Conservation (phyloP, 2,888 invertebrate species). For the Tachina fera region DNA sequence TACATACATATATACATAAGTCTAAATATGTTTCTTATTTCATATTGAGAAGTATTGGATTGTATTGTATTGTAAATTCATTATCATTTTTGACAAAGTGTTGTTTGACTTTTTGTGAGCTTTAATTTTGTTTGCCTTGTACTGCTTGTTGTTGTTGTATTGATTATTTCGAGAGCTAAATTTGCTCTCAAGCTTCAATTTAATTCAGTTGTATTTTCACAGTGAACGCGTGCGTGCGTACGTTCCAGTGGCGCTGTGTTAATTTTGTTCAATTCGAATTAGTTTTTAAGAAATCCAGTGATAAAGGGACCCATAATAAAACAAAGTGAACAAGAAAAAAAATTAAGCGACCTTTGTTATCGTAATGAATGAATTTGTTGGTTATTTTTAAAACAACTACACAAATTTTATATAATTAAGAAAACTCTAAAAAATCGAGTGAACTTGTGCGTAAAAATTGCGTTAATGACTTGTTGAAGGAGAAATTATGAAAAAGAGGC, state of each 20-base stretch:
- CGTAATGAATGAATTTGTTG: constrained; percentile 29
- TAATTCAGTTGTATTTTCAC: constrained; percentile 70
- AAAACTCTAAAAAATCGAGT: background rate
- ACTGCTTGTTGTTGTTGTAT: constrained; percentile 38
- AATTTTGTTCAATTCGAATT: background rate
- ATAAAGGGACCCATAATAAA: constrained; percentile 14
- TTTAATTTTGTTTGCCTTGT: constrained; percentile 37
- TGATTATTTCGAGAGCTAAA: constrained; percentile 60
- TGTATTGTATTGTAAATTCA: constrained; percentile 28
- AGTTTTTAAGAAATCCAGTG: background rate
- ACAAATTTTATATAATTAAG: background rate
- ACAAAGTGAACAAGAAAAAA: constrained; percentile 14
- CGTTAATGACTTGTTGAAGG: constrained; percentile 9
- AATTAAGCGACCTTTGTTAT: background rate
- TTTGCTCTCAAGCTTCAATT: constrained; percentile 54
- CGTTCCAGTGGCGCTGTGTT: constrained; percentile 69
- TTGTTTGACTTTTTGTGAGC: constrained; percentile 55
- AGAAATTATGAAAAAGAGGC: constrained; percentile 35
- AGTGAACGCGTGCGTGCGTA: constrained; percentile 72
- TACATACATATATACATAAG: no score
- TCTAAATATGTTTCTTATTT: background rate
- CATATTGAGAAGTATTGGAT: constrained; percentile 9
- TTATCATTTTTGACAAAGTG: constrained; percentile 64
- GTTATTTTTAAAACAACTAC: background rate
- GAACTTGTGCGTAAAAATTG: constrained; percentile 4